Base-by-base conservation (phyloP, 2,888 invertebrate genomes). In the Tetramorium bicarinatum region DNA sequence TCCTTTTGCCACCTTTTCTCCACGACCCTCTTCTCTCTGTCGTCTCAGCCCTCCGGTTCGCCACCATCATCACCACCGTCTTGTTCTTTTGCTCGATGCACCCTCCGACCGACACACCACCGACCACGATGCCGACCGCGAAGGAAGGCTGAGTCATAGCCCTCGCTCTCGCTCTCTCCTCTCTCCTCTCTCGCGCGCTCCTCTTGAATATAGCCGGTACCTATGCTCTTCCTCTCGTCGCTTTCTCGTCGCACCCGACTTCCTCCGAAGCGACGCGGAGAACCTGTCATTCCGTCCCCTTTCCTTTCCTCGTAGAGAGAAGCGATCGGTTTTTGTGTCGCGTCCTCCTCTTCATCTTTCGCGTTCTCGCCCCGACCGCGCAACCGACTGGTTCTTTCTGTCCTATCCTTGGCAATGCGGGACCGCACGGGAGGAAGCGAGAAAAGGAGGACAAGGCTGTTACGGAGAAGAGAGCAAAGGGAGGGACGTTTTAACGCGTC, bases 1-100 rank as follows among this genome's bases (percentile, higher is more conserved):
- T 92, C 89, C 92, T 91, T 91, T 92, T 89, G 87, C 89, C 87
- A 90, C 90, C 89, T 90, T 91, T 92, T 87, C 91, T 84, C 82
- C 79, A n/a, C 64, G 62, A 79, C 62, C 82, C 82, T 44, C 38
- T 29, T 44, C 38, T 29, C 25, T 47, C 38, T 25, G n/a, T 56
- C 13, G 41, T 44, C 64, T 3, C 72, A n/a, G 41, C 81, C 61
- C 59, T 41, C 21, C 71, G 62, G 59, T n/a, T 69, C 61, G n/a
- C 76, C 66, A 59, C 49, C 44, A 67, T 18, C 47, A 18, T n/a
- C 52, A 29, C 82, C 59, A 59, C 44, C 59, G 49, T 62, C 56
- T 67, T 52, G 47, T 61, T 61, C 52, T 75, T 54, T 79, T 25
- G 61, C 79, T 29, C 61, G 44, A 49, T 52, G 67, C 74, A 64